Percentiles rank a stretch among this genome's conserved stretches.
Conservation (phyloP, 2,888 invertebrate genomes). For the Tribolium freemani region DNA sequence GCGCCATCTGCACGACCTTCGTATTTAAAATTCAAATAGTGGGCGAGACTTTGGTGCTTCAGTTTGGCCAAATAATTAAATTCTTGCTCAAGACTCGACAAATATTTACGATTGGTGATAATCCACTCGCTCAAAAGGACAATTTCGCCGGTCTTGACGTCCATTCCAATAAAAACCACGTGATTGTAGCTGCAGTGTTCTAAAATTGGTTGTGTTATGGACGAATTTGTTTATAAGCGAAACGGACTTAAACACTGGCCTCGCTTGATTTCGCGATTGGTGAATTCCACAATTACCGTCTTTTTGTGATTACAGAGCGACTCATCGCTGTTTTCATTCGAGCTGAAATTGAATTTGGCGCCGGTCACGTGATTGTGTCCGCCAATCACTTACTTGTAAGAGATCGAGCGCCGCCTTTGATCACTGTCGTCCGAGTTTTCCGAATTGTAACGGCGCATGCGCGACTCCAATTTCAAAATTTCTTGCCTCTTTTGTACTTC, state of each 20-base stretch:
- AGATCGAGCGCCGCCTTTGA: slow-evolving; percentile 50
- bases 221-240: neutral
- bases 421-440: slow-evolving; percentile 62
- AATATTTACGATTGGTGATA: slow-evolving; percentile 69
- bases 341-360: slow-evolving; percentile 60
- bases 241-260: slow-evolving; percentile 81
- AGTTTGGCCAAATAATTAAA: slow-evolving; percentile 79
- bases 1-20: slow-evolving; percentile 71
- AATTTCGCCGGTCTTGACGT: slow-evolving; percentile 79
- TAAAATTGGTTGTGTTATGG: slow-evolving; percentile 56
- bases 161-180: slow-evolving; percentile 82
- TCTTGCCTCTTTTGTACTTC: slow-evolving; percentile 86
- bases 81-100: slow-evolving; percentile 83
- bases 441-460: slow-evolving; percentile 66
- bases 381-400: slow-evolving; percentile 36
- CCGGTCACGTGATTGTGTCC: neutral
- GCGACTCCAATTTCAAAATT: slow-evolving; percentile 79
- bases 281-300: slow-evolving; percentile 72
- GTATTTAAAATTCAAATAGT: slow-evolving; percentile 82
- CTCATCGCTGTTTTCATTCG: slow-evolving; percentile 72
- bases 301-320: slow-evolving; percentile 72
- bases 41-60: slow-evolving; percentile 80
- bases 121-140: slow-evolving; percentile 85
- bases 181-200: slow-evolving; percentile 83
- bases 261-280: slow-evolving; percentile 75